Evolutionary conservation across 2,888 invertebrate species (phyloP), one percentile per base, ranked within the genome.

Genomic region (Odontocolon sp.): DNA sequence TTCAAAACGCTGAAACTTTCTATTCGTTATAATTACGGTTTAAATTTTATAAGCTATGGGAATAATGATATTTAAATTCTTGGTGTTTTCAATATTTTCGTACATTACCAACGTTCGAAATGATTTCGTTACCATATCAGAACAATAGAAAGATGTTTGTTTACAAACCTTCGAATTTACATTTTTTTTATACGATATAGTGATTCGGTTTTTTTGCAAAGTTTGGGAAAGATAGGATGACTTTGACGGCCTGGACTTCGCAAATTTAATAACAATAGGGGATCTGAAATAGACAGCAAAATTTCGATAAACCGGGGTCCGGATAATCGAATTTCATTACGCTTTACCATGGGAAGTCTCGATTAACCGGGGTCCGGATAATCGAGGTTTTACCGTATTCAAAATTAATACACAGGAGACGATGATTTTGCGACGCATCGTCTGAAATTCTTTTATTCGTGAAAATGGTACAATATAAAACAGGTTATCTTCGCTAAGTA

Each of bases 391-490:
- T 18, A 33, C n/a, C 11, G 8, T 18, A 33, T 6, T 33, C 1
- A 18, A 28, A 28, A 14, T 14, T 9, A 3, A 11, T 2, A 52
- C 6, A 11, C n/a, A n/a, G n/a, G n/a, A 33, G 4, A 18, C 16
- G n/a, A 56, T 9, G n/a, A 42, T 31, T 23, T 9, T n/a, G 11
- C 31, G 11, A 45, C 33, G 23, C 42, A 36, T 33, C 21, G 47
- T 69, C 14, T 40, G 42, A 47, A 76, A 71, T 42, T 40, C 26
- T 56, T 68, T 77, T 68, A 59, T 72, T 72, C 56, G 40, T 42
- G 68, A 72, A 77, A 68, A 52, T 52, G 40, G 45, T 72, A 77
- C 56, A 64, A 68, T 68, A 68, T 57, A 71, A 77, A 77, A 77
- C 40, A 28, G 36, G 33, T 68, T 50, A 50, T 67, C 50, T 52